Percentiles rank a stretch among this genome's conserved stretches.
Conservation (phyloP, 2,888 invertebrate species). For the Priocnemis perturbator region DNA sequence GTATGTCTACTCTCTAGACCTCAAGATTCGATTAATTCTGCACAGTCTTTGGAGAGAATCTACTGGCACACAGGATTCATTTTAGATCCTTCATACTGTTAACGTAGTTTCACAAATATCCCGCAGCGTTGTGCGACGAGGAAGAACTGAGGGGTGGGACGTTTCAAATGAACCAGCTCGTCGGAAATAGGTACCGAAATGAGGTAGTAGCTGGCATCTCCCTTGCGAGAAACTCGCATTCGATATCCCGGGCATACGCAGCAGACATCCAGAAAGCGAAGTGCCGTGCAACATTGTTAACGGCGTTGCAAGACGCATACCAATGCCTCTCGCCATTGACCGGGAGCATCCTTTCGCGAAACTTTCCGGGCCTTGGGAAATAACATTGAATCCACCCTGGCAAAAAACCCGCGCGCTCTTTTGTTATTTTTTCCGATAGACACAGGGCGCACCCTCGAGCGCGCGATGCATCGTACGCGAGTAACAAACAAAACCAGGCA, state of each 20-base stretch:
- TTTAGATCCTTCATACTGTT: no score
- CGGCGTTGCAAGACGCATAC: conserved; percentile 12
- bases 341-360: conserved; percentile 1
- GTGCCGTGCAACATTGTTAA: conserved; percentile 12
- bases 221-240: conserved; percentile 1
- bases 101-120: no score
- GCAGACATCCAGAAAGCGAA: neutral
- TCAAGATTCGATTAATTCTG: no score
- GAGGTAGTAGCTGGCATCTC: no score
- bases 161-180: no score
- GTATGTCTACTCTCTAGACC: no score
- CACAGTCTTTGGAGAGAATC: no score
- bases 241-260: neutral
- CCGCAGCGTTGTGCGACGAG: no score
- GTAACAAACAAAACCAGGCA: neutral
- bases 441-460: neutral
- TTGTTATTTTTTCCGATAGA: conserved; percentile 1
- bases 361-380: conserved; percentile 8
- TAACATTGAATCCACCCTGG: neutral
- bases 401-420: neutral
- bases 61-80: no score
- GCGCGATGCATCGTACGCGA: neutral
- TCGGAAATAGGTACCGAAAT: no score
- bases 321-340: conserved; percentile 4
- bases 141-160: no score